A percentile compares a stretch with the other conserved stretches of the same genome.
phyloP scores from a whole-genome alignment of 2,113 vertebrate genomes.

The Menura novaehollandiae region DNA sequence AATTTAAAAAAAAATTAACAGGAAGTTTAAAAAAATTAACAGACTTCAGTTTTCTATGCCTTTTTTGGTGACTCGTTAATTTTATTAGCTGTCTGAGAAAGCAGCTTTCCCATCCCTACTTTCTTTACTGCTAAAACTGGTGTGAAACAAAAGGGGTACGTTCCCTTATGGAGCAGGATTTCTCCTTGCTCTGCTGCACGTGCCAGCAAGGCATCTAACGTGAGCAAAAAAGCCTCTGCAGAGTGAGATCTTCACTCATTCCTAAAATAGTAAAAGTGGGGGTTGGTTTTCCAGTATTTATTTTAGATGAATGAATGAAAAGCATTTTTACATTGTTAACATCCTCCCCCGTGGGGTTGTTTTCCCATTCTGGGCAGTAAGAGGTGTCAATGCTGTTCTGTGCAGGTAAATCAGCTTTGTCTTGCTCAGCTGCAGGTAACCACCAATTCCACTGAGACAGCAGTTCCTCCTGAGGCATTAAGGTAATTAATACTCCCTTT shows the following conservation, averaged over 20 bases:
- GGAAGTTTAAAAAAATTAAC: no score
- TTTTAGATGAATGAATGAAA: not conserved
- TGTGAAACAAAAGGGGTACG: fast-evolving
- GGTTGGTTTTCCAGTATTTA: not conserved
- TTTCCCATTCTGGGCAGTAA: not conserved
- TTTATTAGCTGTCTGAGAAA: not conserved
- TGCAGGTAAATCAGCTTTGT: not conserved
- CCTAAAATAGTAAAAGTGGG: not conserved
- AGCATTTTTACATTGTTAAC: fast-evolving
- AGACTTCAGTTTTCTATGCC: not conserved
- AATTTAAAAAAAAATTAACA: no score
- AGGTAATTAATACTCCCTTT: not conserved
- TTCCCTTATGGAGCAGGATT: not conserved
- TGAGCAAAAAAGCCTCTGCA: not conserved
- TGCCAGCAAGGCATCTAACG: not conserved
- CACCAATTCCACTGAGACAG: not conserved
- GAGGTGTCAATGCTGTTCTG: not conserved
- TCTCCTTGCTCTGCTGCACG: not conserved
- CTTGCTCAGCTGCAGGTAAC: not conserved
- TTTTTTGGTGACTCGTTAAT: not conserved
- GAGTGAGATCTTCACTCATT: not conserved
- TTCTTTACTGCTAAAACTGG: fast-evolving
- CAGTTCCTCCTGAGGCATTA: not conserved
- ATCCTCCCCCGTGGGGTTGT: not conserved
- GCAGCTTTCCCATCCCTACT: not conserved